Evolutionary conservation across 2,797 vertebrate species (phyloP).

Genomic region (Fistularia commersonii): DNA sequence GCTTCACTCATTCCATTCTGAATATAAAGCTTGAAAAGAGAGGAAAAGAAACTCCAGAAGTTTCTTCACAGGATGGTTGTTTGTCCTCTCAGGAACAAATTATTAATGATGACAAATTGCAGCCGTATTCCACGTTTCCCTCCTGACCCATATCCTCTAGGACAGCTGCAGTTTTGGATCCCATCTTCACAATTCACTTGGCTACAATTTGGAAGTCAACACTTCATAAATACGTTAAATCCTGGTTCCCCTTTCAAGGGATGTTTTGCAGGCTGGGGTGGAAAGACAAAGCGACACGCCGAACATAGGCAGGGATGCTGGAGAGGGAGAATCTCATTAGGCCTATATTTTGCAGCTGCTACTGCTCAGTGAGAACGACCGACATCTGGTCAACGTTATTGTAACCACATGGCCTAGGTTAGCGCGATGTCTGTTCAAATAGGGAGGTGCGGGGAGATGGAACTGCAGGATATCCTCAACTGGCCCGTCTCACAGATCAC

Average conservation of each 20-base stretch:
- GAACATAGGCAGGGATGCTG: conserved; percentile 43
- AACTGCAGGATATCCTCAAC: conserved; percentile 34
- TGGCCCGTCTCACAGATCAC: conserved; percentile 43
- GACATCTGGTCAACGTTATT: conserved; percentile 70
- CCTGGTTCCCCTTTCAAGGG: too few relatives aligned
- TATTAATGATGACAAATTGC: too few relatives aligned
- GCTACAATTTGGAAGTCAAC: conserved; percentile 2
- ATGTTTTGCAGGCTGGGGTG: too few relatives aligned
- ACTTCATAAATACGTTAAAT: conserved; percentile 10
- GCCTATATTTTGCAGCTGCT: conserved; percentile 58
- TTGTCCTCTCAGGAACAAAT: too few relatives aligned
- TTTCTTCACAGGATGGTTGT: too few relatives aligned
- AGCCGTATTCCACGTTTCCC: too few relatives aligned
- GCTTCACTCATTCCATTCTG: too few relatives aligned
- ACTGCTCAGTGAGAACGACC: conserved; percentile 53
- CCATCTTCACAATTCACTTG: not conserved
- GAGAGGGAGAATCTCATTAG: conserved; percentile 61
- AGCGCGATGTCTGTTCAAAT: conserved; percentile 37
- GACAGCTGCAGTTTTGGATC: not conserved
- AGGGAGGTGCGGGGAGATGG: conserved; percentile 37
- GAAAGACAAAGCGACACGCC: conserved; percentile 4
- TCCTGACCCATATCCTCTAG: conserved; percentile 50
- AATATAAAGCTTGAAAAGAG: too few relatives aligned
- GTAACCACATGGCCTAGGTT: conserved; percentile 63
- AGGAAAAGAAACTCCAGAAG: too few relatives aligned